Base-by-base conservation (phyloP, 23 tunicate species). In the Halocynthia roretzi region DNA sequence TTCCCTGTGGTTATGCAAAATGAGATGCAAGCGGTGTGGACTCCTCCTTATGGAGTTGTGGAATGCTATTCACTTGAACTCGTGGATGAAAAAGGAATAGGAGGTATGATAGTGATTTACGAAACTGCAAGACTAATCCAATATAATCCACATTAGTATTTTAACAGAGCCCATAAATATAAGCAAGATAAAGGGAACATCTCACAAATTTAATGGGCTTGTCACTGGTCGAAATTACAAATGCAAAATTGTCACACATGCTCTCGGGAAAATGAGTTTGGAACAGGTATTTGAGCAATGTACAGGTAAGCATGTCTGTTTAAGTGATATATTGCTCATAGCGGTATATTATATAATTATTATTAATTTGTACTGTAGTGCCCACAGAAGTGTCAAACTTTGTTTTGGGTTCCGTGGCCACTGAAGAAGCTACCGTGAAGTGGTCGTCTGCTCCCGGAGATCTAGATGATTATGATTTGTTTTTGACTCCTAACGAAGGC, bases 391-490 rank as follows among this genome's bases (percentile, higher is more conserved):
- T 84, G 12, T 63, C 86, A 48, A 83, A 72, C 18, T 75, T 89
- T 8, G 21, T 68, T 7, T 68, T 80, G 6, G 69, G 83, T 50
- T 83, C 80, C 61, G 73, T 89, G 7, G 77, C 80, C 21, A 78
- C 88, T 10, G 85, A 83, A 17, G 85, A 83, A 54, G 96, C 80
- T 6, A 50, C 65, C 31, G 65, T 89, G 69, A 83, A 85, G 80
- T 89, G 96, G 96, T 18, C 77, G 14, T 69, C 78, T 7, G 86
- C 89, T 2, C 52, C 73, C 48, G 96, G 96, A 8, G 96, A 89
- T 80, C 85, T 71, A 10, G 96, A 89, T 57, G 88, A 84, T 56
- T 89, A 89, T 68, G 96, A 89, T 70, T 50, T 89, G 61, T 89
- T 83, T 53, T 51, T 89, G 68, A 71, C 82, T 12, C 96, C 96